Evolutionary conservation across 2,888 invertebrate genomes (phyloP), one percentile per base, ranked within the genome.

Genomic region (Drosophila parthenogenetica): DNA sequence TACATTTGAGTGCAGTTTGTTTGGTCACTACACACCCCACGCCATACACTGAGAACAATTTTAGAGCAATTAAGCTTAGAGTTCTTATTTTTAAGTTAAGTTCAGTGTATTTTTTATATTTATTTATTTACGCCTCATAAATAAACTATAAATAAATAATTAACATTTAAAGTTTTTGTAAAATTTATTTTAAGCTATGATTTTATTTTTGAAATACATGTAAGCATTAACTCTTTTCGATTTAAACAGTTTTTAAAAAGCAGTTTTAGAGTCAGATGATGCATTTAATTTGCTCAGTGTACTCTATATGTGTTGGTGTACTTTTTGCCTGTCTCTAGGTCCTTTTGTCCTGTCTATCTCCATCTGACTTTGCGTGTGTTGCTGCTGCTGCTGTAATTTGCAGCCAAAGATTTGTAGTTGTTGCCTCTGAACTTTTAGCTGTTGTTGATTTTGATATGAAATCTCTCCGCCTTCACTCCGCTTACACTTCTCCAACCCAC

Each of bases 361-460:
- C 42, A 57, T 48, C 19, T 58, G 57, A 59, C 77, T 77, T 64
- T 73, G 79, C 69, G 53, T 78, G 65, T 78, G 69, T 78, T 61
- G 66, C 63, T 74, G 75, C 69, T 49, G 65, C 74, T 61, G 66
- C 63, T 74, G 75, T 66, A 74, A 73, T 67, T 78, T 79, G 67
- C 70, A 54, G 74, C 61, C 66, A 63, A 67, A 67, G 70, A 74
- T 74, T 76, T 76, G 80, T 62, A 68, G 66, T 61, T 73, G 69
- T 63, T 81, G 66, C 64, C 55, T 57, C 63, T 75, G 76, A 85
- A 81, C 86, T 81, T 81, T 81, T 62, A 49, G 69, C 68, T 85
- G 75, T 71, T 84, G 79, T 78, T 81, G 80, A 77, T 84, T 81
- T 74, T 71, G 85, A 81, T 77, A 57, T 69, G 69, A 81, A 64